Evolutionary conservation across 1,140 invertebrate species (phyloP), one percentile per base, ranked within the genome.

Genomic region (Ostrea edulis): DNA sequence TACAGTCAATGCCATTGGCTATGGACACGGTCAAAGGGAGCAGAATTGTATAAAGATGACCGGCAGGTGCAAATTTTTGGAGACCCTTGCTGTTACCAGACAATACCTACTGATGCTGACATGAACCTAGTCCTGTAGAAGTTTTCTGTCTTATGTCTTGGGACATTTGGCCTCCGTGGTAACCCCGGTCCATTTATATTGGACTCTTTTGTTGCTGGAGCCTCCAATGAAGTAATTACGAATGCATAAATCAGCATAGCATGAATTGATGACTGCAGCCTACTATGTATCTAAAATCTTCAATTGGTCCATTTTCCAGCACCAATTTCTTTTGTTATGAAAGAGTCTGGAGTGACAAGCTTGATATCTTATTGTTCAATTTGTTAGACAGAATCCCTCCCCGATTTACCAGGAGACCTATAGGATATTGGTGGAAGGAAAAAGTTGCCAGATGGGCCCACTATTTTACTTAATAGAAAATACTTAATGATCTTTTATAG

Each of bases 71-170:
- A 77, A 77, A 77, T 77, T 62, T 62, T 77, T 35, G 55, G 68
- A 77, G 68, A 25, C 68, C 68, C 68, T 77, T 35, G 68, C 68
- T 77, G 68, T 77, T 77, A 22, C 0, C 25, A 77, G 25, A 77
- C 68, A 77, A 77, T 77, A 77, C 68, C 68, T 77, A 77, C 68
- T 35, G 25, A 77, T 77, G 68, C 68, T 35, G 22, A 77, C 68
- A 77, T 77, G 68, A 29, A 35, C 68, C 9, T 12, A 17, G 29
- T 77, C 68, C 29, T 77, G 12, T 77, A 77, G 68, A 77, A 77
- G 68, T 77, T 77, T 77, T 77, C 68, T 77, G 22, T 77, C 68
- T 77, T 77, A 77, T 77, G 68, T 77, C 68, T 77, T 77, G 68
- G 35, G 68, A 77, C 68, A 77, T 77, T 77, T 77, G 68, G 68